phyloP scores from a whole-genome alignment of 2,797 vertebrate species.

The Poeciliopsis infans region DNA sequence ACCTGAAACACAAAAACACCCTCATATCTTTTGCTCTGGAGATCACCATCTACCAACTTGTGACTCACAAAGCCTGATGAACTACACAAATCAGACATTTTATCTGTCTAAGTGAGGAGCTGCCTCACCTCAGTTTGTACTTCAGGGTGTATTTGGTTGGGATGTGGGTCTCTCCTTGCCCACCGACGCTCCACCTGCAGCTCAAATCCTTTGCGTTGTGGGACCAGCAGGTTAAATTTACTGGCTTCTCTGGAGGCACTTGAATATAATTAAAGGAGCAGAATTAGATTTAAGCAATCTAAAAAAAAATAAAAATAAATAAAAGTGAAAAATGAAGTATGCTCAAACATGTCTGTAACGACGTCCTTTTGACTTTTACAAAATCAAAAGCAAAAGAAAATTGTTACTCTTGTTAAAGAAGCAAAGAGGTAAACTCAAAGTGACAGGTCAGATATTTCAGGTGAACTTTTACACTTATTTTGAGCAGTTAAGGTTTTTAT shows the following conservation, averaged over 20 bases:
- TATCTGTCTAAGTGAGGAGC: constrained; percentile 48
- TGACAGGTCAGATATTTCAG: background rate
- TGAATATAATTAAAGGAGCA: background rate
- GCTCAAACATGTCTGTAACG: background rate
- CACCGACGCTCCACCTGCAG: constrained; percentile 89
- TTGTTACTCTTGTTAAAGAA: background rate
- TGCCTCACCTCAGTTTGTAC: constrained; percentile 91
- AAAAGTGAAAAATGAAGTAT: background rate
- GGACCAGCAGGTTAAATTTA: constrained; percentile 94
- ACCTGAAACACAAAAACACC: constrained; percentile 75
- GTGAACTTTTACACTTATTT: background rate
- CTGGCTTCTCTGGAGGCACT: constrained; percentile 92
- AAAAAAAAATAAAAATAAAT: background rate
- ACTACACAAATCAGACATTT: background rate
- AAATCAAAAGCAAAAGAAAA: background rate
- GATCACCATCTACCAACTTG: constrained; percentile 7
- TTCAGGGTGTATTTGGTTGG: constrained; percentile 93
- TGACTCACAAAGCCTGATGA: constrained; percentile 1
- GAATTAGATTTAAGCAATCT: background rate
- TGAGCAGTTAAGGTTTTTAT: background rate
- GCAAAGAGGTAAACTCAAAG: background rate
- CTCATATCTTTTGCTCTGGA: background rate
- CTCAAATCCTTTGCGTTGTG: constrained; percentile 93
- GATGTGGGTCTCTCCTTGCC: constrained; percentile 88
- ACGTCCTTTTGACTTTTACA: background rate